Evolutionary conservation across 2,888 invertebrate species (phyloP).

Genomic region (Furcula furcula): DNA sequence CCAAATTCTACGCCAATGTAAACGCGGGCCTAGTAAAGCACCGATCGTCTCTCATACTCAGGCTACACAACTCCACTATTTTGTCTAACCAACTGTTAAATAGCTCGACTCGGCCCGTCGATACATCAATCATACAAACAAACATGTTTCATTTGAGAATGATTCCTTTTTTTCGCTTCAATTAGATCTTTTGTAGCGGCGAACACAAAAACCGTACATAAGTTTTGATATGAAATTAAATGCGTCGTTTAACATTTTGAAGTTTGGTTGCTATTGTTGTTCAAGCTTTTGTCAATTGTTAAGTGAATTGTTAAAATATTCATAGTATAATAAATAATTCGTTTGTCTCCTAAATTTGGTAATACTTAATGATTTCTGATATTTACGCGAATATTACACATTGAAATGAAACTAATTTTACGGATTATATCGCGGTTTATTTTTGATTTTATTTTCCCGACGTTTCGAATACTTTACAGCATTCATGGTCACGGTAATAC

Average conservation of each 20-base stretch:
- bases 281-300: slow-evolving; percentile 36
- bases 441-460: too few relatives aligned
- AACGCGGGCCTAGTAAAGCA: slow-evolving; percentile 57
- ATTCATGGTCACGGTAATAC: too few relatives aligned
- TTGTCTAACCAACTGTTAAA: slow-evolving; percentile 79
- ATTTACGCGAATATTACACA: too few relatives aligned
- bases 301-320: too few relatives aligned
- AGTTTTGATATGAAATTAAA: slow-evolving; percentile 67
- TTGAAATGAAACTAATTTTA: too few relatives aligned
- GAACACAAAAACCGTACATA: slow-evolving; percentile 56
- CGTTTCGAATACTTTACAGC: too few relatives aligned
- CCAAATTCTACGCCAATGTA: slow-evolving; percentile 42
- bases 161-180: slow-evolving; percentile 70
- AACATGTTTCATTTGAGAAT: slow-evolving; percentile 61
- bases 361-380: too few relatives aligned
- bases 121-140: slow-evolving; percentile 78
- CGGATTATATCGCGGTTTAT: too few relatives aligned
- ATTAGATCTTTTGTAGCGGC: slow-evolving; percentile 75
- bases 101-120: slow-evolving; percentile 69
- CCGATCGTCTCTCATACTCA: slow-evolving; percentile 58
- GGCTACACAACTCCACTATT: slow-evolving; percentile 58
- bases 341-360: too few relatives aligned
- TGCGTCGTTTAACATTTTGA: slow-evolving; percentile 63
- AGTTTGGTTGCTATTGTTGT: slow-evolving; percentile 30
- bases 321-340: too few relatives aligned